A percentile compares a stretch with the other conserved stretches of the same genome.
Conservation (phyloP, 2,888 invertebrate genomes). For the Meteorus colon region DNA sequence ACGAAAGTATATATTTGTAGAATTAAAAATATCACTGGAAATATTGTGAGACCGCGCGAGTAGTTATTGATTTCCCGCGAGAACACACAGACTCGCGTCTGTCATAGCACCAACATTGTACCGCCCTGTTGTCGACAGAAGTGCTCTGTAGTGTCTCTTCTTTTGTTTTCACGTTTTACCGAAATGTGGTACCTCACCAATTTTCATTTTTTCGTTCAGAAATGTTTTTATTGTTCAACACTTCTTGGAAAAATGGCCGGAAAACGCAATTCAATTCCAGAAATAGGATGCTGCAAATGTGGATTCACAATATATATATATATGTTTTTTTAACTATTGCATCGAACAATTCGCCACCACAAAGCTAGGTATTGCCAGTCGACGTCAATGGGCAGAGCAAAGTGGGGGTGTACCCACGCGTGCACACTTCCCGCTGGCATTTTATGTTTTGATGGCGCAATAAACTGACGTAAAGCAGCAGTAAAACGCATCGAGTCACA, state of each 20-base stretch:
- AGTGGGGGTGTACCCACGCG: conserved; percentile 69
- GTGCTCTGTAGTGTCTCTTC: neutral
- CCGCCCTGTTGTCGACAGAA: conserved; percentile 37
- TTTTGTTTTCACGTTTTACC: neutral
- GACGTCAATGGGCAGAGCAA: conserved; percentile 59
- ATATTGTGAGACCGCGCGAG: conserved; percentile 39
- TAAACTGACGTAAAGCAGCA: conserved; percentile 73
- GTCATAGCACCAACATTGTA: conserved; percentile 51
- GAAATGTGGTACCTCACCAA: neutral
- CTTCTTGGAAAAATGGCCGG: neutral
- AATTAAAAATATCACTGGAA: neutral
- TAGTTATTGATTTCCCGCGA: conserved; percentile 68
- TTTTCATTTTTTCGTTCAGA: neutral
- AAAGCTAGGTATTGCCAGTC: conserved; percentile 58
- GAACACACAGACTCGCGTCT: conserved; percentile 62
- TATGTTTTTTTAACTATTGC: neutral
- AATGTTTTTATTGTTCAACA: neutral
- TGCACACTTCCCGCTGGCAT: conserved; percentile 68
- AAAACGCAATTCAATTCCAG: neutral
- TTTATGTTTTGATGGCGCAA: conserved; percentile 74
- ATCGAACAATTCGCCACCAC: conserved; percentile 39
- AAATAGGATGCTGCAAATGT: neutral
- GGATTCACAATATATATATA: neutral
- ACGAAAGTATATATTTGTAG: neutral
- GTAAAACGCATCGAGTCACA: conserved; percentile 74